phyloP scores from a whole-genome alignment of 2,888 invertebrate genomes.

The Schrankia costaestrigalis region DNA sequence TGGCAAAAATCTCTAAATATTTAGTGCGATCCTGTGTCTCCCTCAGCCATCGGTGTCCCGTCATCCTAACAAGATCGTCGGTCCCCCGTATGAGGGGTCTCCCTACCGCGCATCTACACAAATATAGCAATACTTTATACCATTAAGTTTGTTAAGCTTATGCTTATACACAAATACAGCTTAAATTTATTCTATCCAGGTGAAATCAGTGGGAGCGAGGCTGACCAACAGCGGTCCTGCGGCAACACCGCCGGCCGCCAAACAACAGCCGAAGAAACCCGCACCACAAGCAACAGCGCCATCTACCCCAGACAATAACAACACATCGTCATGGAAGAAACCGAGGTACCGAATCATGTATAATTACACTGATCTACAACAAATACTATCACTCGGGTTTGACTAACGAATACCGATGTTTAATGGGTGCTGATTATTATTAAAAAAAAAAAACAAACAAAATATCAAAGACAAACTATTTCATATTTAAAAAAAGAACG shows the following conservation, averaged over 20 bases:
- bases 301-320: slow-evolving; percentile 55
- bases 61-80: no score
- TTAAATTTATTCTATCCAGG: slow-evolving; percentile 73
- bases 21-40: no score
- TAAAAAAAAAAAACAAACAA: no score
- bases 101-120: no score
- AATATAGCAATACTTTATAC: no score
- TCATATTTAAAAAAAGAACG: slow-evolving; percentile 3
- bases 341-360: slow-evolving; percentile 55
- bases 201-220: slow-evolving; percentile 69
- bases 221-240: slow-evolving; percentile 76
- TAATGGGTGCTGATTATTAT: slow-evolving; percentile 9
- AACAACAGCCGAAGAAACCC: slow-evolving; percentile 1
- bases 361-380: slow-evolving; percentile 8
- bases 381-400: slow-evolving; percentile 15
- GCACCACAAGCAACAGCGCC: slow-evolving; percentile 28
- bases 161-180: not conserved
- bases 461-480: not conserved
- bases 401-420: slow-evolving; percentile 4
- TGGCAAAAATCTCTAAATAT: no score
- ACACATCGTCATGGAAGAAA: slow-evolving; percentile 67
- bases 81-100: no score
- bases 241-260: slow-evolving; percentile 47
- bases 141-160: not conserved
- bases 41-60: no score